These are phyloP conservation scores for Serrognathus titanus DNA, from an alignment of 2,888 invertebrate species.

Conservation along the genomic window DNA sequence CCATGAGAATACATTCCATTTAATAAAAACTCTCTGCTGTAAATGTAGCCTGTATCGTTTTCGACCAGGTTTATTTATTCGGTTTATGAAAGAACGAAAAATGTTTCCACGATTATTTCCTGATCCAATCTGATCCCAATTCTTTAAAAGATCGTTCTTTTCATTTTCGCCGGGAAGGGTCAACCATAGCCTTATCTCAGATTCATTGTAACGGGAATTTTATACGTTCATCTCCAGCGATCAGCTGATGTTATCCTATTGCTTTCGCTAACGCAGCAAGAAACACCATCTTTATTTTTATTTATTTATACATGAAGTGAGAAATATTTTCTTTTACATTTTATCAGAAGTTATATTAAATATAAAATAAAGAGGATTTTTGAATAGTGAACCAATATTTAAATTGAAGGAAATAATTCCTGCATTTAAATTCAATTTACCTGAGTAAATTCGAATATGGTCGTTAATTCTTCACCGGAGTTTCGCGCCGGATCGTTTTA, in stretches of 20 bases:
- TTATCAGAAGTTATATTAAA: too few species aligned
- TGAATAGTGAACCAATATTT: too few species aligned
- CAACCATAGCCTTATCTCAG: constrained; percentile 14
- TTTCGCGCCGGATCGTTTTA: constrained; percentile 24
- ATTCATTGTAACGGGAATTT: constrained; percentile 10
- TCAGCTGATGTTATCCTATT: constrained; percentile 5
- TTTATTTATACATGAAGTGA: too few species aligned
- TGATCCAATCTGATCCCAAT: constrained; percentile 25
- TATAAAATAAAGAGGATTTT: too few species aligned
- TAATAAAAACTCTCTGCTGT: not conserved
- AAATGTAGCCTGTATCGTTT: not conserved
- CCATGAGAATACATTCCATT: constrained; percentile 10
- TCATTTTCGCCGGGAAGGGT: constrained; percentile 23
- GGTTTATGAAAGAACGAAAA: not conserved
- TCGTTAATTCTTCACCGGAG: not conserved
- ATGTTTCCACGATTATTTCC: constrained; percentile 8
- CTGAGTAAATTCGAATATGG: constrained; percentile 1
- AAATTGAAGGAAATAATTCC: too few species aligned
- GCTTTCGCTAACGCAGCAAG: too few species aligned
- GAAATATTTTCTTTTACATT: too few species aligned
- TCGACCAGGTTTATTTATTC: too few species aligned
- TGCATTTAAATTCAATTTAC: constrained; percentile 3
- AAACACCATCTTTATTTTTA: too few species aligned
- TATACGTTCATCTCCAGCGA: constrained; percentile 8
- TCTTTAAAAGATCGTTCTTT: constrained; percentile 27